phyloP scores from a whole-genome alignment of 1,140 invertebrate species.

The Pseudomyrmex concolor region DNA sequence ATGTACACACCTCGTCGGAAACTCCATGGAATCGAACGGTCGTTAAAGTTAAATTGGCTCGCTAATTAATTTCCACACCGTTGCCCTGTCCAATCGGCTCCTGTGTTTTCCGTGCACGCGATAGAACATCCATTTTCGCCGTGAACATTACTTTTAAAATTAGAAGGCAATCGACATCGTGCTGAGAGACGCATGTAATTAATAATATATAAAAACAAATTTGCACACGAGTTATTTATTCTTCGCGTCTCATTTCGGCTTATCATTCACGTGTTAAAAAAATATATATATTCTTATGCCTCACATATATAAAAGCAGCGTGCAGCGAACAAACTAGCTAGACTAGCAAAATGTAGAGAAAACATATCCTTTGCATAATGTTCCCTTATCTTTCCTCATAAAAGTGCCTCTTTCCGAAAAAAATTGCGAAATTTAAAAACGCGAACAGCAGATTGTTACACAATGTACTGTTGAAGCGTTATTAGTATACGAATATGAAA shows the following conservation, averaged over 20 bases:
- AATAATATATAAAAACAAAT: conserved; percentile 3
- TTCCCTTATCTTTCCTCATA: not conserved
- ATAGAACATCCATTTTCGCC: not conserved
- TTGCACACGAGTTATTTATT: not conserved
- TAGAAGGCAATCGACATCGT: conserved; percentile 28
- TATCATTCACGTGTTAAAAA: not conserved
- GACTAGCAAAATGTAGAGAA: conserved; percentile 4
- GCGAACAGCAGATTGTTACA: not conserved
- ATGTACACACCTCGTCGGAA: conserved; percentile 71
- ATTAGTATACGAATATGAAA: not conserved
- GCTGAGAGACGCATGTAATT: not conserved
- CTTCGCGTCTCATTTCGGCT: not conserved
- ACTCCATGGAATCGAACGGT: conserved; percentile 74
- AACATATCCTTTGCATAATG: not conserved
- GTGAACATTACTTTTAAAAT: conserved; percentile 51
- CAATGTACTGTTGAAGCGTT: not conserved
- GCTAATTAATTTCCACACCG: conserved; percentile 80
- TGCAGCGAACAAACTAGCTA: not conserved
- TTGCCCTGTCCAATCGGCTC: conserved; percentile 61
- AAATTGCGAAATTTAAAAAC: not conserved
- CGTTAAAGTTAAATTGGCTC: conserved; percentile 81
- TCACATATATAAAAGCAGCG: not conserved
- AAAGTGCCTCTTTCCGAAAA: not conserved
- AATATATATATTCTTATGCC: not conserved
- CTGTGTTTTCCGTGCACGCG: conserved; percentile 28